Base-by-base conservation (phyloP, 1,140 invertebrate species). In the Magallana gigas region DNA sequence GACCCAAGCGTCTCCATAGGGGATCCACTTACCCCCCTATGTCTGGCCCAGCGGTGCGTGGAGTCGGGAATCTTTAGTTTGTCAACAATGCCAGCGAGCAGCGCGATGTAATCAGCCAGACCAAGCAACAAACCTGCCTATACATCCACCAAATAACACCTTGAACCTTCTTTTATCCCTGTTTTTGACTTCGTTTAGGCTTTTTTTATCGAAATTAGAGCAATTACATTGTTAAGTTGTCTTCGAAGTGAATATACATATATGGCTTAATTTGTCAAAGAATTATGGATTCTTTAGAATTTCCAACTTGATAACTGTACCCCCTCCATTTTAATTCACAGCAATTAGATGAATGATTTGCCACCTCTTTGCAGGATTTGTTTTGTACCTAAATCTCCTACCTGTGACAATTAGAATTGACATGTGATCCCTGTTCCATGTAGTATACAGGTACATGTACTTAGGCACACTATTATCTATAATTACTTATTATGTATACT, bases 151-250 rank as follows among this genome's bases (percentile, higher is more conserved):
- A 76, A 76, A 76, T 76, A 76, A 76, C 29, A 11, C 68, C 68
- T 29, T 76, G 23, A 76, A 76, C 68, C 68, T 76, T 76, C 36
- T 62, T 76, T 76, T 76, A 76, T 76, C 68, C 68, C 23, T 12
- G 18, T 76, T 76, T 29, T 76, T 76, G 68, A 76, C 68, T 76
- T 76, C 68, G 29, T 76, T 76, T 76, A 76, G 68, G 68, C 68
- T 36, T 76, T 64, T 23, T 48, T 48, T 76, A 29, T 76, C 23
- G 9, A 76, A 76, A 76, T 76, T 23, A 76, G 68, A 76, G 68
- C 68, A 76, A 76, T 76, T 76, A 76, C 64, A 9, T 23, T 23
- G 68, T 76, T 18, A 76, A 76, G 68, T 29, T 29, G 18, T 29
- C 12, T 76, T 76, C 68, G 36, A 23, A 76, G 23, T 76, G 23